Evolutionary conservation across 2,797 vertebrate species (phyloP), one percentile per base, ranked within the genome.

Genomic region (Salmo trutta): DNA sequence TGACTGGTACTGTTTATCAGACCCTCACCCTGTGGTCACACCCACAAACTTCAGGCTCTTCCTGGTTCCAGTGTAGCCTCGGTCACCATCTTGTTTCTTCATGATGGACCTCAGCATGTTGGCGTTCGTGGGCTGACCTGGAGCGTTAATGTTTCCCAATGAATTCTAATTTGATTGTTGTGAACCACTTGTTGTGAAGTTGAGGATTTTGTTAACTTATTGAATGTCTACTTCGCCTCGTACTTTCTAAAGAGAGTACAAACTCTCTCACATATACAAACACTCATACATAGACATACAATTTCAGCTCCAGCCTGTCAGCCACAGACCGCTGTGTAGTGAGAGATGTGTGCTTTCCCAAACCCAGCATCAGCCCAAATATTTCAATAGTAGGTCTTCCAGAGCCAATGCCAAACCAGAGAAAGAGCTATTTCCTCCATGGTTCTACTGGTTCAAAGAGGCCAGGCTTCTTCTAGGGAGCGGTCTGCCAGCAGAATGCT

Each of bases 1-100:
- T 36, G 36, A 36, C 36, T 36, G 36, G 6, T 36, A 36, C 36
- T 36, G 36, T 7, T 7, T 47, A 7, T 2, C 31, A 75, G 76
- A 83, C 4, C 36, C 95, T 90, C 93, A 99, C 98, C 96, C 95
- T 80, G 95, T 88, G n/a, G 95, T 94, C 81, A 95, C 94, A 79
- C 94, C 95, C 3, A 97, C 92, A 75, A 96, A 94, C 86, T 95
- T 96, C 86, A 97, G 93, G 84, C 94, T 97, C 89, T 95, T 97
- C 88, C 96, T 97, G 47, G 92, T 91, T 79, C 92, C 94, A 70
- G 91, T 92, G 53, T 94, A 88, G 77, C 94, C 92, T 80, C 92
- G 95, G 78, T 92, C 94, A 3, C 93, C 92, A 0, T 94, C 95
- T 69, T 94, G 95, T 86, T 95, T 98, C 93, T 96, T 98, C 90